Evolutionary conservation across 2,113 vertebrate genomes (phyloP), one percentile per base, ranked within the genome.

Genomic region (Chaetodon auriga): DNA sequence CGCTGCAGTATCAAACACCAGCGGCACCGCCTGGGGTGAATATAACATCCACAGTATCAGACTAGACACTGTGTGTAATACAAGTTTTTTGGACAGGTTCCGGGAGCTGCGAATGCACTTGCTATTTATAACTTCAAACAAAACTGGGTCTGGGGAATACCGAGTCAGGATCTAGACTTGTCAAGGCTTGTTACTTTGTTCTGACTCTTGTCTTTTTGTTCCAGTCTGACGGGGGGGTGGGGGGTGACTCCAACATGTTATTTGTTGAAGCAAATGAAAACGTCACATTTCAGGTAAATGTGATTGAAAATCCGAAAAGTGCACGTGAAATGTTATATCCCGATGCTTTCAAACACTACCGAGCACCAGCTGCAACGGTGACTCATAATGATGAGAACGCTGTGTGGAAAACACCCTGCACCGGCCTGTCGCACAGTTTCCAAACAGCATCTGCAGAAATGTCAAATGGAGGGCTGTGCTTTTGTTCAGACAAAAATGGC

Each of bases 401-500:
- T 7, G 13, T 35, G 19, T 35, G 19, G 11, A 54, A 68, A 83
- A 30, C 21, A 78, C 25, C 16, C 15, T 11, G 36, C 30, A 3
- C 15, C 1, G 35, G 51, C 62, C 25, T 4, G 68, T 53, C 9
- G n/a, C 49, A 53, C n/a, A 16, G 23, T 81, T 75, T 82, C 75
- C 72, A 71, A 69, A 76, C 36, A 35, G 73, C 60, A 84, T 71
- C 60, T 87, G 79, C 79, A 85, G 78, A 87, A 70, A 35, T 36
- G 48, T 55, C 43, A 78, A 45, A 86, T 1, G 14, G 45, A 11
- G n/a, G 55, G 48, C 58, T 57, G 18, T 4, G 55, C 78, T 73
- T 87, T 91, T 92, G 87, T 91, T 68, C 49, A 11, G 63, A 74
- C 54, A 25, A 43, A 87, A 91, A 86, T 51, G 35, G 65, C 68